Conservation (phyloP, 2,888 invertebrate genomes). For the Stenichneumon culpator region DNA sequence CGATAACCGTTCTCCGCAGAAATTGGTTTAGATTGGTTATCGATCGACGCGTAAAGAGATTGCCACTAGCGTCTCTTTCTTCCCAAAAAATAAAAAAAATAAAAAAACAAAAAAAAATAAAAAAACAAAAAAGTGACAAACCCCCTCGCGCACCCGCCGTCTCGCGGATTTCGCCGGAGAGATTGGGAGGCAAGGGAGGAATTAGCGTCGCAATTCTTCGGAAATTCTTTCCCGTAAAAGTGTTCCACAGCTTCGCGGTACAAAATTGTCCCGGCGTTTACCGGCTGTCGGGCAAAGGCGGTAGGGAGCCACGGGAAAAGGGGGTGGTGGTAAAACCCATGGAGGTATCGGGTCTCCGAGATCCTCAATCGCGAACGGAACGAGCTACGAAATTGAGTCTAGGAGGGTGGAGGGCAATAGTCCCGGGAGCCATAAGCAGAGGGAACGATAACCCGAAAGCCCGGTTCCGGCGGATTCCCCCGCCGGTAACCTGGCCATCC, state of each 20-base stretch:
- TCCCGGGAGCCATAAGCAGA: constrained; percentile 55
- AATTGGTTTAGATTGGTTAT: constrained; percentile 70
- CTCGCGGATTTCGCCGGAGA: constrained; percentile 9
- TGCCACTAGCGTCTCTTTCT: constrained; percentile 64
- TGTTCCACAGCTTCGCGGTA: constrained; percentile 7
- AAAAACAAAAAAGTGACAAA: neutral
- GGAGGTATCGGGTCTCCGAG: constrained; percentile 44
- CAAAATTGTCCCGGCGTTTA: neutral
- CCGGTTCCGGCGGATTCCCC: neutral
- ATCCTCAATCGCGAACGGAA: constrained; percentile 52
- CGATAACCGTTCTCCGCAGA: constrained; percentile 69
- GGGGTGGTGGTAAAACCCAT: constrained; percentile 34
- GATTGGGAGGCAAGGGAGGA: neutral
- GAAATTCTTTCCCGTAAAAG: constrained; percentile 20
- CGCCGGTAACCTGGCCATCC: constrained; percentile 2
- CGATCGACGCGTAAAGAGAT: constrained; percentile 69
- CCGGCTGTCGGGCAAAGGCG: constrained; percentile 31
- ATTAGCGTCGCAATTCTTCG: constrained; percentile 5
- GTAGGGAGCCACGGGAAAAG: constrained; percentile 38
- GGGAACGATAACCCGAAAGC: constrained; percentile 42
- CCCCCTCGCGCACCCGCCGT: neutral
- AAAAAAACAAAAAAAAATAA: neutral
- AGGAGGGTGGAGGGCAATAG: constrained; percentile 50
- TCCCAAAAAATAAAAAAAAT: neutral
- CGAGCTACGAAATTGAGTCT: constrained; percentile 68